A percentile compares a stretch with the other conserved stretches of the same genome.
Evolutionary conservation across 53 echinoderm and acorn worm species (phyloP).

Genomic region (Astropecten irregularis): DNA sequence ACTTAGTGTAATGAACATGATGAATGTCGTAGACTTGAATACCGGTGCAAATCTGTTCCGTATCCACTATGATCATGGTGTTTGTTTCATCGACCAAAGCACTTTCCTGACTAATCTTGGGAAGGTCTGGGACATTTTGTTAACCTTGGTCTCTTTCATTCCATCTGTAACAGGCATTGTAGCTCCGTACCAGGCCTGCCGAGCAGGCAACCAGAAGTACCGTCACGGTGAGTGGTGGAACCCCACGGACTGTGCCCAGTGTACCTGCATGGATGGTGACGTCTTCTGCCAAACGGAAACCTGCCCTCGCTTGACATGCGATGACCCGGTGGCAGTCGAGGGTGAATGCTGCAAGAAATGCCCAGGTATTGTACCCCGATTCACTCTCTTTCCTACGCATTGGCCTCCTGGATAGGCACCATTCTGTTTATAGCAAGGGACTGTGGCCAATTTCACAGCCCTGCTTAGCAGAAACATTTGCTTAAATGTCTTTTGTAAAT

Average conservation of each 20-base stretch:
- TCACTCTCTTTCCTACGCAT: background rate
- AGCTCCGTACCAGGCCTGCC: conserved; percentile 33
- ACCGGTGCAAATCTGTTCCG: too few relatives aligned
- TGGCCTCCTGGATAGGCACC: background rate
- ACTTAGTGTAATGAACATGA: too few relatives aligned
- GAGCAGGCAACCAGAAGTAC: conserved; percentile 58
- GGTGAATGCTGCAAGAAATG: conserved; percentile 75
- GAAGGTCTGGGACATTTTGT: too few relatives aligned
- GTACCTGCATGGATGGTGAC: conserved; percentile 80
- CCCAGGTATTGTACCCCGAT: conserved; percentile 4
- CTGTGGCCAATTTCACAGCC: too few relatives aligned
- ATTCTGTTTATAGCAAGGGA: too few relatives aligned
- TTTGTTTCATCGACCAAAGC: too few relatives aligned
- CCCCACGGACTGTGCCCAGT: conserved; percentile 61
- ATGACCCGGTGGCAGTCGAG: conserved; percentile 61
- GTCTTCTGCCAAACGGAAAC: conserved; percentile 63
- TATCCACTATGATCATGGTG: too few relatives aligned
- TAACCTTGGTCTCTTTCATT: too few relatives aligned
- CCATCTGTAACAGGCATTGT: background rate
- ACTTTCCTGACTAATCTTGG: too few relatives aligned
- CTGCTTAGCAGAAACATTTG: too few relatives aligned
- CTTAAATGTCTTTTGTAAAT: too few relatives aligned
- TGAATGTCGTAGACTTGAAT: too few relatives aligned
- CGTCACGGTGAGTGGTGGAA: conserved; percentile 64
- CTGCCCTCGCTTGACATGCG: conserved; percentile 73